phyloP scores from a whole-genome alignment of 2,113 vertebrate genomes.

The Hiodon tergisus region DNA sequence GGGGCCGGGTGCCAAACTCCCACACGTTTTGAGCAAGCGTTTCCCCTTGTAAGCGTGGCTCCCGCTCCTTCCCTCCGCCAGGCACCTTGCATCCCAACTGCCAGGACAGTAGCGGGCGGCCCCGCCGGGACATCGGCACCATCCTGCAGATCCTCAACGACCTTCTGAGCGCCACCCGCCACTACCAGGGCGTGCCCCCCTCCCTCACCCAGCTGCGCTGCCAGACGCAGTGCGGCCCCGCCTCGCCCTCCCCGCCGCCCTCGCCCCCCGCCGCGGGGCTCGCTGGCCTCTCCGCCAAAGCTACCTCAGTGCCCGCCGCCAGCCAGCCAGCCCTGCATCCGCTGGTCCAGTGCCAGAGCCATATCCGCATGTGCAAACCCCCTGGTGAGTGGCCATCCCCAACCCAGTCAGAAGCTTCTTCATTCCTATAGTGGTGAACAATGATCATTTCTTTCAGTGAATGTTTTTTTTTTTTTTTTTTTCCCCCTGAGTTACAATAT shows the following conservation, averaged over 20 bases:
- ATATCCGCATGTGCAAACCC: constrained; percentile 87
- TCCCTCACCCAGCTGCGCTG: constrained; percentile 93
- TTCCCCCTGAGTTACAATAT: not conserved
- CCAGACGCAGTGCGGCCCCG: constrained; percentile 82
- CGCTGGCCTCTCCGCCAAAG: constrained; percentile 68
- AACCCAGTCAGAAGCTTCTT: too few relatives aligned
- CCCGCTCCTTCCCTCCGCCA: constrained; percentile 24
- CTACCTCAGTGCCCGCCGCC: constrained; percentile 75
- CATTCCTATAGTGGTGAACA: too few relatives aligned
- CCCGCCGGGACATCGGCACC: constrained; percentile 89
- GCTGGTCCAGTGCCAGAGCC: constrained; percentile 82
- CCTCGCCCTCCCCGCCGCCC: constrained; percentile 66
- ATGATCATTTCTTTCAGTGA: too few relatives aligned
- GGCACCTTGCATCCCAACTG: constrained; percentile 98
- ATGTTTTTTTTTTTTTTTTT: too few relatives aligned
- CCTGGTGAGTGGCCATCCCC: constrained; percentile 64
- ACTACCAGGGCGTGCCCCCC: constrained; percentile 97
- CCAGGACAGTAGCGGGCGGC: constrained; percentile 92
- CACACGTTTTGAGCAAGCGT: too few relatives aligned
- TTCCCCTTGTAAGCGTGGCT: too few relatives aligned
- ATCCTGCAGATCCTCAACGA: constrained; percentile 98
- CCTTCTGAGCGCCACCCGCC: constrained; percentile 91
- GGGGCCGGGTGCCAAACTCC: not conserved
- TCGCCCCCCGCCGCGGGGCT: constrained; percentile 54
- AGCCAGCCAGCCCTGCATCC: constrained; percentile 64